A percentile compares a stretch with the other conserved stretches of the same genome.
These are phyloP conservation scores for Amazona guildingii DNA, from an alignment of 2,113 vertebrate species.

Conservation along the genomic window DNA sequence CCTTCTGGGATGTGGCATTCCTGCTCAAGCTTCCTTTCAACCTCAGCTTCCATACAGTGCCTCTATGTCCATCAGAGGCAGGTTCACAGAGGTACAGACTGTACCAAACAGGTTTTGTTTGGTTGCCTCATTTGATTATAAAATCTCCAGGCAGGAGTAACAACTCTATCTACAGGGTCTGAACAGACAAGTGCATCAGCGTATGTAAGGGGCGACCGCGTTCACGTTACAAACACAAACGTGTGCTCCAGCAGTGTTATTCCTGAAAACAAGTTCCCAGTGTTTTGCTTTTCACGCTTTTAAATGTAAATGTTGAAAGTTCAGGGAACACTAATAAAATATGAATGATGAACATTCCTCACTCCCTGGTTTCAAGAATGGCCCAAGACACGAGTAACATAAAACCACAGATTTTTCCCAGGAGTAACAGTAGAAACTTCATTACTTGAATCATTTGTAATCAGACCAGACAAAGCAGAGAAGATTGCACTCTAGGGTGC, in stretches of 20 bases:
- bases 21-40: not conserved
- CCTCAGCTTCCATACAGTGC: not conserved
- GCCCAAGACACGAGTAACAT: not conserved
- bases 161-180: not conserved
- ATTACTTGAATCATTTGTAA: slow-evolving; percentile 1
- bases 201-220: not conserved
- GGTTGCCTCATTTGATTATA: not conserved
- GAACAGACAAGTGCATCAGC: not conserved
- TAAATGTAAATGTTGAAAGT: slow-evolving; percentile 1
- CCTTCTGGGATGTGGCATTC: not conserved
- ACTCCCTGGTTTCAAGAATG: not conserved
- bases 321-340: slow-evolving; percentile 3
- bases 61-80: not conserved
- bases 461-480: slow-evolving; percentile 14
- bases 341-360: slow-evolving; percentile 16
- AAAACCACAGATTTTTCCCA: slow-evolving; percentile 39
- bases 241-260: not conserved
- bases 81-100: not conserved
- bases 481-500: not conserved
- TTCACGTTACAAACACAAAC: rapidly evolving
- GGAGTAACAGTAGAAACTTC: slow-evolving; percentile 16
- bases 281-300: not conserved
- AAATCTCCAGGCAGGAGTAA: not conserved
- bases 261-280: not conserved
- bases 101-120: not conserved